Evolutionary conservation across 2,888 invertebrate genomes (phyloP).

Genomic region (Pandemis corylana): DNA sequence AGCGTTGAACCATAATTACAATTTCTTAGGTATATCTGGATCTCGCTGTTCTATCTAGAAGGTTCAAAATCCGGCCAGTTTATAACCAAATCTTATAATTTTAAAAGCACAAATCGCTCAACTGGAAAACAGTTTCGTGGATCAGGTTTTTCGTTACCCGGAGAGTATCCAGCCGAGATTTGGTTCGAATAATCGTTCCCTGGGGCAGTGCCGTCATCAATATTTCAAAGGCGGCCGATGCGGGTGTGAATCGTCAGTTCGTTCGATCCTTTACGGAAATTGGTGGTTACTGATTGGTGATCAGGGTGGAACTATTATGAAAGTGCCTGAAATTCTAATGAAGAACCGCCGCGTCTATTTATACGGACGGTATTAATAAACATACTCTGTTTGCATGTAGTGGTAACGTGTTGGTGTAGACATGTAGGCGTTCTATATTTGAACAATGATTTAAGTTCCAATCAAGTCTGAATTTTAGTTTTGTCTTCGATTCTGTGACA

Average conservation of each 20-base stretch:
- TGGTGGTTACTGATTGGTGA: constrained; percentile 26
- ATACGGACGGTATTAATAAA: background rate
- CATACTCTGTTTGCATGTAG: too few relatives aligned
- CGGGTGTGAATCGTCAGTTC: constrained; percentile 19
- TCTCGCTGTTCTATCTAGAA: background rate
- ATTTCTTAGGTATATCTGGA: background rate
- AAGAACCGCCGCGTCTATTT: background rate
- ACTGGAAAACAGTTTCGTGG: constrained; percentile 1
- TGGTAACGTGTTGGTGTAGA: too few relatives aligned
- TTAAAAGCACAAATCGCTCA: background rate
- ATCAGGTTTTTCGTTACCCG: constrained; percentile 6
- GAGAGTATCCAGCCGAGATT: constrained; percentile 28
- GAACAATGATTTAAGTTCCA: too few relatives aligned
- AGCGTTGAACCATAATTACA: too few relatives aligned
- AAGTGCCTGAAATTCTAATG: background rate
- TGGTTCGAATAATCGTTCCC: constrained; percentile 30
- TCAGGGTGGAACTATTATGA: constrained; percentile 10
- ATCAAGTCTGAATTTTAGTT: too few relatives aligned
- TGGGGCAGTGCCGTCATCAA: constrained; percentile 19
- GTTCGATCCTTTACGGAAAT: constrained; percentile 27
- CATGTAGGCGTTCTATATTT: too few relatives aligned
- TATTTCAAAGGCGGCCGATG: constrained; percentile 32
- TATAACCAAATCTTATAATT: background rate
- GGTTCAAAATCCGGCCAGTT: background rate
- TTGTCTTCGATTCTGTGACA: too few relatives aligned